Percentiles rank a stretch among this genome's conserved stretches.
These are phyloP conservation scores for Petaurus breviceps DNA, from an alignment of 2,113 vertebrate species.

Conservation along the genomic window DNA sequence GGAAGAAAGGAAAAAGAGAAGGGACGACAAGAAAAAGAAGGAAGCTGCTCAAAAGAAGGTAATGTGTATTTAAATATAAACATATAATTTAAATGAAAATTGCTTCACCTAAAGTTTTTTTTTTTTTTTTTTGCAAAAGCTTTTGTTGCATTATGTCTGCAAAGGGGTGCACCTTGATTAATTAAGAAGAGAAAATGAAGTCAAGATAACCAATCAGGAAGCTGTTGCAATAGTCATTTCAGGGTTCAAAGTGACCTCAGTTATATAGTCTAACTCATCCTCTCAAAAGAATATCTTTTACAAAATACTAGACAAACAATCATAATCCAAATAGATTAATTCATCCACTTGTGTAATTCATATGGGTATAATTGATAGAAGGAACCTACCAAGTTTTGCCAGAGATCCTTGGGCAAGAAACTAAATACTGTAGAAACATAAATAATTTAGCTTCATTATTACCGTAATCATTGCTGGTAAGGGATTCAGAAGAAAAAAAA, in stretches of 20 bases:
- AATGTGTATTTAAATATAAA: slow-evolving; percentile 76
- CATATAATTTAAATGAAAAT: slow-evolving; percentile 45
- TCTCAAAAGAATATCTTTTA: neutral
- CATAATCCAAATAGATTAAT: neutral
- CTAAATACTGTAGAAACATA: neutral
- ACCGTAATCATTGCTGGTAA: neutral
- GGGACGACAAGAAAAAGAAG: slow-evolving; percentile 92
- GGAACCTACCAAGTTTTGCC: neutral
- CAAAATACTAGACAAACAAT: neutral
- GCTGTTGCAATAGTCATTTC: neutral
- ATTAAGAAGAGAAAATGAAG: neutral
- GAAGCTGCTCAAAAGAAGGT: slow-evolving; percentile 95
- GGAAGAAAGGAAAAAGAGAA: slow-evolving; percentile 95
- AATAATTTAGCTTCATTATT: neutral
- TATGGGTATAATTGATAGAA: neutral
- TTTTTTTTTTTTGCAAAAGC: slow-evolving; percentile 48
- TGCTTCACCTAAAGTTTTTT: slow-evolving; percentile 20
- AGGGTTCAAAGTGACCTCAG: neutral
- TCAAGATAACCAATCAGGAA: neutral
- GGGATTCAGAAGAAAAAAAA: neutral
- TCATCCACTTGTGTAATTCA: neutral
- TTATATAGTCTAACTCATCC: neutral
- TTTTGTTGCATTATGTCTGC: slow-evolving; percentile 58
- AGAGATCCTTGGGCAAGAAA: neutral
- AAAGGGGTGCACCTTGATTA: neutral